Conservation (phyloP, 2,113 vertebrate genomes). For the Indicator indicator region DNA sequence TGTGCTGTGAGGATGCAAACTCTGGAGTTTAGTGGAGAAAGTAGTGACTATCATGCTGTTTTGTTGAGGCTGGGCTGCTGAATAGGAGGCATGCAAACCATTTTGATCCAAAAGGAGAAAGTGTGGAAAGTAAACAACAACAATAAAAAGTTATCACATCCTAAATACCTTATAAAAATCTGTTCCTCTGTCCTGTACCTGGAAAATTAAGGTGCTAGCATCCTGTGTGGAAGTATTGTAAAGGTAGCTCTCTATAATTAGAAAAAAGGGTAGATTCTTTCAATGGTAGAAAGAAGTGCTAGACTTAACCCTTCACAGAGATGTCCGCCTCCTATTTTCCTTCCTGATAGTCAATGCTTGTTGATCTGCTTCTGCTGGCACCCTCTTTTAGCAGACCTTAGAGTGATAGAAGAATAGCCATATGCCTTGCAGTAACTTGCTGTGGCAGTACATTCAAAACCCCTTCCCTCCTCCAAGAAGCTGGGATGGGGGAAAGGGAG, state of each 20-base stretch:
- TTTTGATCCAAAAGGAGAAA: background rate
- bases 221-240: background rate
- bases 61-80: background rate
- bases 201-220: background rate
- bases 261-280: background rate
- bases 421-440: background rate
- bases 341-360: background rate
- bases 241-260: background rate
- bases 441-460: too few species aligned
- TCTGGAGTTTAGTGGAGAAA: background rate
- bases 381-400: background rate
- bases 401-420: background rate
- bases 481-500: too few species aligned
- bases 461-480: too few species aligned
- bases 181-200: background rate
- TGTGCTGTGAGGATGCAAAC: background rate
- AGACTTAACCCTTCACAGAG: background rate
- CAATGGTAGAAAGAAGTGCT: background rate
- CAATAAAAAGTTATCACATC: background rate
- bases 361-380: background rate
- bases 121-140: background rate
- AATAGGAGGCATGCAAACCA: background rate
- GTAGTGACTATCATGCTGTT: background rate
- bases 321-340: background rate
- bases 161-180: background rate